phyloP scores from a whole-genome alignment of 2,888 invertebrate species.

The Cantharis rufa region DNA sequence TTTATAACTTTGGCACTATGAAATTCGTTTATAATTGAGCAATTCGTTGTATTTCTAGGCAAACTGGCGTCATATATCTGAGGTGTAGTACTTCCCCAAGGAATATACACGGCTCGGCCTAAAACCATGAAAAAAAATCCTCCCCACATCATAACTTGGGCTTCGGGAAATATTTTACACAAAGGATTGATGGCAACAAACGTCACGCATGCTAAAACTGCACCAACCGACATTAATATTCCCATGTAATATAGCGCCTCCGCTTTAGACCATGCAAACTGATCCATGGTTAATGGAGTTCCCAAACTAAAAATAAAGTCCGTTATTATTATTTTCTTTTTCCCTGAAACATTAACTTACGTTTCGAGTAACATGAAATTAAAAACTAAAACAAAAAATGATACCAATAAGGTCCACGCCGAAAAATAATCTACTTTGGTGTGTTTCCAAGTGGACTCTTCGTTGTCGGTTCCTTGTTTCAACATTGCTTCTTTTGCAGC shows the following conservation, averaged over 20 bases:
- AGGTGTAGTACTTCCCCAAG: slow-evolving; percentile 75
- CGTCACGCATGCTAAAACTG: slow-evolving; percentile 73
- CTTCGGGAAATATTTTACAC: slow-evolving; percentile 73
- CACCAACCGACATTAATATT: slow-evolving; percentile 78
- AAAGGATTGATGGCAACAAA: slow-evolving; percentile 74
- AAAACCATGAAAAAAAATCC: slow-evolving; percentile 80
- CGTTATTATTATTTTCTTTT: background rate
- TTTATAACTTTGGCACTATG: slow-evolving; percentile 6
- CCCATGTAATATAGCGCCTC: slow-evolving; percentile 83
- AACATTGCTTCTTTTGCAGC: slow-evolving; percentile 81
- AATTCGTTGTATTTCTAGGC: slow-evolving; percentile 37
- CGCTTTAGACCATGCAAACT: slow-evolving; percentile 82
- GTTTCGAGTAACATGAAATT: slow-evolving; percentile 89
- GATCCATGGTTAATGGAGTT: slow-evolving; percentile 85
- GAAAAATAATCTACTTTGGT: slow-evolving; percentile 75
- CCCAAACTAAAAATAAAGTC: slow-evolving; percentile 57
- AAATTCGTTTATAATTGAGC: slow-evolving; percentile 33
- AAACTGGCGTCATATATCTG: slow-evolving; percentile 48
- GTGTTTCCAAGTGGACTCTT: slow-evolving; percentile 73
- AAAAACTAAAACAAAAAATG: slow-evolving; percentile 83
- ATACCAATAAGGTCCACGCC: slow-evolving; percentile 76
- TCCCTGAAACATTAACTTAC: slow-evolving; percentile 50
- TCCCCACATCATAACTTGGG: slow-evolving; percentile 79
- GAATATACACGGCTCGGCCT: slow-evolving; percentile 75
- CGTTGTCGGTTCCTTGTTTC: slow-evolving; percentile 70